Conservation (phyloP, 2,113 vertebrate species). For the Origma solitaria region DNA sequence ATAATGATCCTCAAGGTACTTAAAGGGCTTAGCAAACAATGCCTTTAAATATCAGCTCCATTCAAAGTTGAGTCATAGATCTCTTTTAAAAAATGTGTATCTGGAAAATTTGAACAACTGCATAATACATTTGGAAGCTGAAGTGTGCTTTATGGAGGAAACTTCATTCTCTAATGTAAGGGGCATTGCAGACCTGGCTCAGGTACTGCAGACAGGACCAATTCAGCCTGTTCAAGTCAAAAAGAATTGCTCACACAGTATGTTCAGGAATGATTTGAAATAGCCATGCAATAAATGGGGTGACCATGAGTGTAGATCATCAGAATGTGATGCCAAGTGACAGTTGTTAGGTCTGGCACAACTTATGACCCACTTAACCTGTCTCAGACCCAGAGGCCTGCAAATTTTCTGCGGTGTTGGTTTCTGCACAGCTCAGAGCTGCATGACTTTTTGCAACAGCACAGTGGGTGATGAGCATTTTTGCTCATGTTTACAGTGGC, state of each 20-base stretch:
- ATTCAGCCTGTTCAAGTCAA: background rate
- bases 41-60: background rate
- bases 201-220: background rate
- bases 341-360: background rate
- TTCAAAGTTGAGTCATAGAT: background rate
- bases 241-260: background rate
- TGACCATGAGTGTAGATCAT: background rate
- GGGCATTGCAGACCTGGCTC: background rate
- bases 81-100: background rate
- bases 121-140: background rate
- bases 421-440: background rate
- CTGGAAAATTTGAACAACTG: background rate
- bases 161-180: background rate
- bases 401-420: background rate
- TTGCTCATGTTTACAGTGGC: background rate
- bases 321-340: background rate
- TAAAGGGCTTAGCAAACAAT: background rate
- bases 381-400: background rate
- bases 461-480: background rate
- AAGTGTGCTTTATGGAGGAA: background rate
- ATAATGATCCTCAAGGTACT: background rate
- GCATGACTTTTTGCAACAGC: background rate
- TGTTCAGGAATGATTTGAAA: background rate
- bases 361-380: background rate
- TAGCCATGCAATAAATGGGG: background rate